Percentiles rank a stretch among this genome's conserved stretches.
Conservation (phyloP, 2,113 vertebrate species). For the Pachycephala philippinensis region DNA sequence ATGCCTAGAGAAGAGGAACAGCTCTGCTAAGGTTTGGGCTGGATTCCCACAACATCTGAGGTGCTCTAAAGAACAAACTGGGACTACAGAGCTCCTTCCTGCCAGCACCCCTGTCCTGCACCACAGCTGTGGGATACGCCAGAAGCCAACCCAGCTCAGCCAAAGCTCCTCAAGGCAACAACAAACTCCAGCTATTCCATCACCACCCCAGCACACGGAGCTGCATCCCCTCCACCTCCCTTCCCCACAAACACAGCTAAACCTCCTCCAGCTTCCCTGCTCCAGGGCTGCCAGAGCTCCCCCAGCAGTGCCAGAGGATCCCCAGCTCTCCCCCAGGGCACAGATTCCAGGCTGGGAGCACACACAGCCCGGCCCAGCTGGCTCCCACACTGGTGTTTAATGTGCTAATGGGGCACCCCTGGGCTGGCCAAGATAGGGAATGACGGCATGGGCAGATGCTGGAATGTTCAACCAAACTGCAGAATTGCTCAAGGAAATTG, state of each 20-base stretch:
- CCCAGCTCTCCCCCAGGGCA: background rate
- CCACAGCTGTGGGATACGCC: background rate
- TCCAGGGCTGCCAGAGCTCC: background rate
- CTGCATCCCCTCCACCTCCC: background rate
- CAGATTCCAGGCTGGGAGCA: background rate
- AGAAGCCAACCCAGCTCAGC: background rate
- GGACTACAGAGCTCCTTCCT: too few species aligned
- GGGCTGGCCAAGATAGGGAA: background rate
- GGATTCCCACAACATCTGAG: background rate
- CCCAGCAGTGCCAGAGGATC: background rate
- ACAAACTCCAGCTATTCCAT: background rate
- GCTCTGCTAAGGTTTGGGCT: background rate
- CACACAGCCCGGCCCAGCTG: background rate
- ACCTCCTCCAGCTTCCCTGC: background rate
- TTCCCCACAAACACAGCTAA: background rate
- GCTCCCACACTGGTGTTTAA: background rate
- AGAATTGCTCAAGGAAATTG: background rate
- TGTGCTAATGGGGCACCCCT: constrained; percentile 8
- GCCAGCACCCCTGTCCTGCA: background rate
- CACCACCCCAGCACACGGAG: background rate
- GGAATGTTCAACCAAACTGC: background rate
- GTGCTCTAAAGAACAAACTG: background rate
- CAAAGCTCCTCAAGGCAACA: background rate
- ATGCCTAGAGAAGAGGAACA: too few species aligned
- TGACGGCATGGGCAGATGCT: background rate